Percentiles rank a stretch among this genome's conserved stretches.
phyloP scores from a whole-genome alignment of 2,797 vertebrate species.

The Chelonia mydas region DNA sequence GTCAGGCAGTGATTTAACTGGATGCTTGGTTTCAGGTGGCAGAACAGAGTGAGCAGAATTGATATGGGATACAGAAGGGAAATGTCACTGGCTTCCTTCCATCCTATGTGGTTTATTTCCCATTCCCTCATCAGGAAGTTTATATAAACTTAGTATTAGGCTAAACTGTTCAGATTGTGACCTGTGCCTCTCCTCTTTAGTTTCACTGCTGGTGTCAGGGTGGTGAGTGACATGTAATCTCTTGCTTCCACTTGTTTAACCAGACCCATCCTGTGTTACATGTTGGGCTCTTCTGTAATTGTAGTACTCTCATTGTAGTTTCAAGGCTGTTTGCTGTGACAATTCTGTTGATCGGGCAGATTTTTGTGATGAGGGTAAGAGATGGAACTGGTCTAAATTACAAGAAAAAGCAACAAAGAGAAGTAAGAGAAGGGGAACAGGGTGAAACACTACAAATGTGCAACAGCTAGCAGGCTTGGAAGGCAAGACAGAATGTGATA shows the following conservation, averaged over 20 bases:
- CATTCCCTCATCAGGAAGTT: constrained; percentile 73
- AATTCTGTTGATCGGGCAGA: constrained; percentile 19
- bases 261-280: constrained; percentile 20
- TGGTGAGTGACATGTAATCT: constrained; percentile 60
- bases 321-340: not conserved
- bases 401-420: not conserved
- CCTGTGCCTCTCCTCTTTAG: constrained; percentile 47
- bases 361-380: not conserved
- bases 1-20: not conserved
- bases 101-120: constrained; percentile 65
- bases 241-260: constrained; percentile 59
- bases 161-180: constrained; percentile 39
- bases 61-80: constrained; percentile 59
- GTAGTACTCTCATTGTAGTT: not conserved
- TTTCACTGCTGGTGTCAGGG: constrained; percentile 31
- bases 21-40: constrained; percentile 41
- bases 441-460: not conserved
- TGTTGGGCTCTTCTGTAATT: not conserved
- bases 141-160: constrained; percentile 31
- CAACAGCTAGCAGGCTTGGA: not conserved
- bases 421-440: not conserved
- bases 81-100: constrained; percentile 68
- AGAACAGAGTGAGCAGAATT: constrained; percentile 55
- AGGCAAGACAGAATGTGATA: not conserved
- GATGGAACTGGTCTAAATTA: not conserved